A percentile compares a stretch with the other conserved stretches of the same genome.
phyloP scores from a whole-genome alignment of 2,113 vertebrate species.

The Rhagologus leucostigma region DNA sequence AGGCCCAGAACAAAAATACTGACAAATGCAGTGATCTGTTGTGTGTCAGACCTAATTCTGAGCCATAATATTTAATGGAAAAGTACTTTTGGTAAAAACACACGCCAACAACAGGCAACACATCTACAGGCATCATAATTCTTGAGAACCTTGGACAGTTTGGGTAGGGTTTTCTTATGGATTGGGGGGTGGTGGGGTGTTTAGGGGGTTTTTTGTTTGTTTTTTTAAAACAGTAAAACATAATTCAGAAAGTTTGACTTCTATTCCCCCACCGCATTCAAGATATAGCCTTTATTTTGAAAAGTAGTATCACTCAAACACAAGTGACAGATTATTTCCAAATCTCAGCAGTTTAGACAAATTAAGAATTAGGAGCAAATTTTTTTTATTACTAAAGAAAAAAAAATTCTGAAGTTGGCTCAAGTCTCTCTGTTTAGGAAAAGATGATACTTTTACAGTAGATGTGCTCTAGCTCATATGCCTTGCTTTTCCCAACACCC shows the following conservation, averaged over 20 bases:
- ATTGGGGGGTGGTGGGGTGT: accelerated
- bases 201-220: accelerated
- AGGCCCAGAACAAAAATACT: not conserved
- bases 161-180: not conserved
- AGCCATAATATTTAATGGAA: not conserved
- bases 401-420: not conserved
- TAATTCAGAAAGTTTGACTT: not conserved
- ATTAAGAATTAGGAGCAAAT: not conserved
- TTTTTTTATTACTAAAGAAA: not conserved
- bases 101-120: not conserved
- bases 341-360: not conserved
- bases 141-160: not conserved
- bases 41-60: not conserved
- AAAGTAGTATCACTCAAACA: not conserved
- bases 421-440: not conserved
- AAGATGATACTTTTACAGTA: not conserved
- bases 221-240: not conserved
- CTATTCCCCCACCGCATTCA: accelerated
- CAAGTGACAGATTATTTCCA: not conserved
- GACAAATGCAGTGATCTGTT: not conserved
- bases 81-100: not conserved
- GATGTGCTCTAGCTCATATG: not conserved
- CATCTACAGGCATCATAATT: not conserved
- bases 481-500: not conserved
- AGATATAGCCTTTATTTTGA: not conserved